phyloP scores from a whole-genome alignment of 2,113 vertebrate species.

The Ursus arctos region DNA sequence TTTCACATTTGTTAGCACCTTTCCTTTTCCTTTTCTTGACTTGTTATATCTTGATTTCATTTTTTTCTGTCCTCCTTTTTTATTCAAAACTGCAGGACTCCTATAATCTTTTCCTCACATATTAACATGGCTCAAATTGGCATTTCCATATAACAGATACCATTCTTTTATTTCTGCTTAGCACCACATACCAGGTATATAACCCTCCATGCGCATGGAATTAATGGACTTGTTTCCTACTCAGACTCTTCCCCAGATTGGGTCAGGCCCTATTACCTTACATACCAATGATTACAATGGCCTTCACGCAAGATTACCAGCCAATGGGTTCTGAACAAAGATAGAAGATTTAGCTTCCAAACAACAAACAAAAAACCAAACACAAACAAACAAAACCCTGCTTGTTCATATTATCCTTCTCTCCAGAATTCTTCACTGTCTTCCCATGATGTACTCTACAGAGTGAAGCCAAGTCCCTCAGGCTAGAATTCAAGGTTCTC shows the following conservation, averaged over 20 bases:
- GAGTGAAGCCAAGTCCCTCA: not conserved
- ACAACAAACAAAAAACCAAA: not conserved
- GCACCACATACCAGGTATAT: not conserved
- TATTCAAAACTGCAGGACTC: not conserved
- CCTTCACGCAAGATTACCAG: not conserved
- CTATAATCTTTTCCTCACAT: not conserved
- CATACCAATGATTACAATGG: not conserved
- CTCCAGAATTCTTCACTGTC: not conserved
- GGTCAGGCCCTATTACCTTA: not conserved
- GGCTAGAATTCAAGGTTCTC: slow-evolving; percentile 7
- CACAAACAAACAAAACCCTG: not conserved
- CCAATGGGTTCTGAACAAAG: not conserved
- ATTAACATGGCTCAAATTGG: not conserved
- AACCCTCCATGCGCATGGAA: not conserved
- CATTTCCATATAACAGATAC: not conserved
- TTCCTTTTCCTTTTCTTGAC: not conserved
- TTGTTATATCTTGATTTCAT: not conserved
- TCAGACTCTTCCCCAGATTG: not conserved
- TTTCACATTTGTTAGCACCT: not conserved
- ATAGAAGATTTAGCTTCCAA: not conserved
- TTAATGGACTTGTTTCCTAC: not conserved
- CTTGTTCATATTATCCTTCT: not conserved
- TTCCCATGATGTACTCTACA: not conserved
- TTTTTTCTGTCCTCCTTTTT: not conserved
- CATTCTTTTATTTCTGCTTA: not conserved